Evolutionary conservation across 2,888 invertebrate genomes (phyloP), one percentile per base, ranked within the genome.

Genomic region (Ligdia adustata): DNA sequence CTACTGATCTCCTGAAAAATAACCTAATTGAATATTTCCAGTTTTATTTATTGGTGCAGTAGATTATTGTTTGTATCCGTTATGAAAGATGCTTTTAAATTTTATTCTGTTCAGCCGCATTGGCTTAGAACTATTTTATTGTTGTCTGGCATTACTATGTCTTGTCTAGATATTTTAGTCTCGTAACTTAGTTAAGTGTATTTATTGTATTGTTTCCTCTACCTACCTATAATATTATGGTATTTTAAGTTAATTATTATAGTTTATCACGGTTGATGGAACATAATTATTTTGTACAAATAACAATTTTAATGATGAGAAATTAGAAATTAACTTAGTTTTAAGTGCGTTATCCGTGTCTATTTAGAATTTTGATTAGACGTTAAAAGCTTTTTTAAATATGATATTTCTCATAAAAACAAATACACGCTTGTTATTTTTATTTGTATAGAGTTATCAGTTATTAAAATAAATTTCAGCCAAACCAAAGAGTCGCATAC

Each of bases 281-380:
- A 82, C 74, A 78, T 79, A 85, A 86, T 86, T 85, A 85, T 83
- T 88, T 83, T 89, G 90, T 90, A 89, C 90, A 89, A 89, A 89
- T 86, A 87, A 84, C 82, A 79, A 82, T 84, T 84, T 80, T 83
- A 80, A 78, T 79, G 72, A 77, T 72, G 69, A 69, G 70, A 74
- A 81, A 76, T 73, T 84, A 69, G 70, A 74, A 81, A 76, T 73
- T 84, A 85, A 82, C 74, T 65, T 87, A 87, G 81, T 70, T 74
- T 47, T 86, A 84, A 79, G 79, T 64, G 62, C 66, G 64, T 71
- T 64, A 24, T 52, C 32, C 44, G 47, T 70, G 56, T 65, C 40
- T 33, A 13, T 32, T 44, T 43, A 22, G 22, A 22, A n/a, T 22
- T 22, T 22, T n/a, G 22, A 22, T 3, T n/a, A 22, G 22, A 22